Percentiles rank a stretch among this genome's conserved stretches.
Conservation (phyloP, 2,113 vertebrate species). For the Pycnonotus jocosus region DNA sequence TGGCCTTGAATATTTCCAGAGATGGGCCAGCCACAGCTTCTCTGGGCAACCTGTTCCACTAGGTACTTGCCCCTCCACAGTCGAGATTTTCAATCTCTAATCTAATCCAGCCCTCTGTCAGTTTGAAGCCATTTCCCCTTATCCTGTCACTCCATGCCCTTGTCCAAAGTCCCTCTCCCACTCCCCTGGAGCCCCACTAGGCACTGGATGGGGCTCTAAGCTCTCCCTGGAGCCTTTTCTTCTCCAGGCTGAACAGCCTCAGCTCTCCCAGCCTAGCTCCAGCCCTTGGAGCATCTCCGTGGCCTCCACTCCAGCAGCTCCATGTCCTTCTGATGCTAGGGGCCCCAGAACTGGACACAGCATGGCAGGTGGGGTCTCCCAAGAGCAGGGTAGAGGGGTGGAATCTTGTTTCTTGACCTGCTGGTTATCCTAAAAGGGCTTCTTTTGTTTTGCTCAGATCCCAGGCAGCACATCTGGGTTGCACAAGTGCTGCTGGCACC, state of each 20-base stretch:
- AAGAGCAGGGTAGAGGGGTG: background rate
- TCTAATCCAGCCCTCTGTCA: background rate
- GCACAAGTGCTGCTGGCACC: background rate
- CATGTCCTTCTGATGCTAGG: background rate
- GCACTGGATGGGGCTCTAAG: background rate
- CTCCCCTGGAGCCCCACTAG: background rate
- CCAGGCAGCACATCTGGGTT: fast-evolving
- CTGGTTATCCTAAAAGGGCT: background rate
- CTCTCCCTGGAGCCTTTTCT: background rate
- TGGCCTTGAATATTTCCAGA: background rate
- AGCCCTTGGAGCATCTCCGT: background rate
- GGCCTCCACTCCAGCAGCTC: background rate
- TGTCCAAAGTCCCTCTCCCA: background rate
- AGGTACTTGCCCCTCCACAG: background rate
- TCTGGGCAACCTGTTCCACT: background rate
- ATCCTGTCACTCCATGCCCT: background rate
- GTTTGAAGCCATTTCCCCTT: background rate
- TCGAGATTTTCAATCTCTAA: fast-evolving
- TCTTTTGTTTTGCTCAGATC: background rate
- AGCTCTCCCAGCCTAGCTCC: background rate
- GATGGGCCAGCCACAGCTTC: background rate
- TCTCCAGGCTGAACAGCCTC: background rate
- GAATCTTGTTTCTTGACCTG: background rate
- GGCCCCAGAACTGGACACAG: background rate
- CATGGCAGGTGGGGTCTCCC: background rate